phyloP scores from a whole-genome alignment of 2,888 invertebrate species.

The Iselma pallidipennis region DNA sequence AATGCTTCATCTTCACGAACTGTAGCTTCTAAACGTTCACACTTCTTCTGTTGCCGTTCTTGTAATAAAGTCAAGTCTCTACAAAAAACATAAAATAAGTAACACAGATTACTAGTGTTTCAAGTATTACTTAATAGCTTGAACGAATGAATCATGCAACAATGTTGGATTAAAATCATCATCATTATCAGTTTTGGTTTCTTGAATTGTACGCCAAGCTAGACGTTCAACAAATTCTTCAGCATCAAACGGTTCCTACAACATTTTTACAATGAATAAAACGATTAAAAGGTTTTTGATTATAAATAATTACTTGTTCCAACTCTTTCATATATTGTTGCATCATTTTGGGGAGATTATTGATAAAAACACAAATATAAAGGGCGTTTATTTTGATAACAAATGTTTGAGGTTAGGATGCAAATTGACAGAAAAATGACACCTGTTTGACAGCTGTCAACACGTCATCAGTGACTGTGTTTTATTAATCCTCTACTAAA shows the following conservation, averaged over 20 bases:
- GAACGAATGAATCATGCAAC: constrained; percentile 89
- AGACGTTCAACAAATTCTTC: constrained; percentile 97
- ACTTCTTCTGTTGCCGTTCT: constrained; percentile 84
- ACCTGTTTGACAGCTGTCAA: too few species aligned
- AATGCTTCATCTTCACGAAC: constrained; percentile 85
- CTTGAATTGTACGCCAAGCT: constrained; percentile 89
- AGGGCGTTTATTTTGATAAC: neutral
- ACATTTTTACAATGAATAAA: constrained; percentile 29
- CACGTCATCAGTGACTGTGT: too few species aligned
- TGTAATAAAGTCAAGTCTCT: constrained; percentile 71
- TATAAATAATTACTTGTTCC: constrained; percentile 71
- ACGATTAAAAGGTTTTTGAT: too few species aligned
- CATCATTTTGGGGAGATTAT: constrained; percentile 63
- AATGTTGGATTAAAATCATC: constrained; percentile 83
- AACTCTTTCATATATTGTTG: constrained; percentile 87
- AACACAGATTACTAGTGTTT: constrained; percentile 1
- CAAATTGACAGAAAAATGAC: neutral
- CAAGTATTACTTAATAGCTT: constrained; percentile 77
- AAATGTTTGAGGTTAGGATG: neutral
- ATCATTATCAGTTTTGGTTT: constrained; percentile 66
- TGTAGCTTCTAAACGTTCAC: constrained; percentile 77
- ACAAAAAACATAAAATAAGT: constrained; percentile 22
- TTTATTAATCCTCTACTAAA: too few species aligned
- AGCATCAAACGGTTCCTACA: constrained; percentile 93
- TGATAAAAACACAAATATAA: neutral